These are phyloP conservation scores for Pachliopta kotzebuea DNA, from an alignment of 2,888 invertebrate species.

Conservation along the genomic window DNA sequence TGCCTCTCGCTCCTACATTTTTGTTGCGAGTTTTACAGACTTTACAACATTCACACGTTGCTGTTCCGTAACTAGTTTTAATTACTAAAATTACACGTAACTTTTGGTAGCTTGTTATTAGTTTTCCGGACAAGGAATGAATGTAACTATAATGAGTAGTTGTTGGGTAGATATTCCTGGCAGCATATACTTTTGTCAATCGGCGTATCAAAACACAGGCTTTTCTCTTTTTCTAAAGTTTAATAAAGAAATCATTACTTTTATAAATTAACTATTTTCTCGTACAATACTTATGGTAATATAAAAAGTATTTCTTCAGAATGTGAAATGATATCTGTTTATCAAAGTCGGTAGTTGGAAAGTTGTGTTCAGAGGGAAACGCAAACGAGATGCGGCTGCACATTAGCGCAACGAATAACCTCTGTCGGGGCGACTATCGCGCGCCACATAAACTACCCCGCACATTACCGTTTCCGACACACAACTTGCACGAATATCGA, in stretches of 20 bases:
- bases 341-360: constrained; percentile 18
- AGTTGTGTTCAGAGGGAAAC: constrained; percentile 44
- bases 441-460: constrained; percentile 71
- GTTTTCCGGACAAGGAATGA: not conserved
- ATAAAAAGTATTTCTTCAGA: not conserved
- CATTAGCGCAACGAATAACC: constrained; percentile 79
- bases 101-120: not conserved
- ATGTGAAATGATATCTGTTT: constrained; percentile 16
- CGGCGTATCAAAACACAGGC: not conserved
- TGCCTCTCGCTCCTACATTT: constrained; percentile 43
- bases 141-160: not conserved
- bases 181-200: not conserved
- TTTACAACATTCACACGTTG: constrained; percentile 1
- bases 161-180: not conserved
- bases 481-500: constrained; percentile 32
- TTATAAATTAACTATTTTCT: too few relatives aligned
- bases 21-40: constrained; percentile 48
- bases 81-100: not conserved
- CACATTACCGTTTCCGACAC: constrained; percentile 66
- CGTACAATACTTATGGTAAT: too few relatives aligned
- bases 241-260: too few relatives aligned
- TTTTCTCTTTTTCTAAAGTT: too few relatives aligned
- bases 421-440: constrained; percentile 72
- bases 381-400: constrained; percentile 70
- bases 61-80: constrained; percentile 5